These are phyloP conservation scores for Eledone cirrhosa DNA, from an alignment of 2,888 invertebrate genomes.

Conservation along the genomic window DNA sequence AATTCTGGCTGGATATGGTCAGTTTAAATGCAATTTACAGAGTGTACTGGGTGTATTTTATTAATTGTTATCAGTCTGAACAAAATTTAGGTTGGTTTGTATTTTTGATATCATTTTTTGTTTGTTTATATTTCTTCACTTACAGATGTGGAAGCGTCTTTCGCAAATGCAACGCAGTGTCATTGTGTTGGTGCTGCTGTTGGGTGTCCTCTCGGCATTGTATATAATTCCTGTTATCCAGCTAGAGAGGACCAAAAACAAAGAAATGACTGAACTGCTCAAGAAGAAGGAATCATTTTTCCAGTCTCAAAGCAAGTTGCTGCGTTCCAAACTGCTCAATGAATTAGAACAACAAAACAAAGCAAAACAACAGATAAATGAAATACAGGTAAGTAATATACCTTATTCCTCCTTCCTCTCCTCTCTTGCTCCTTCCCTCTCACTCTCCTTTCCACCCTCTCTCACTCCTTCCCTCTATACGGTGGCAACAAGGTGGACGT, in stretches of 20 bases:
- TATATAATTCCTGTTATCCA: conserved; percentile 53
- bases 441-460: neutral
- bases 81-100: too few species aligned
- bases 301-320: conserved; percentile 3
- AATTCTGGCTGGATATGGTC: too few species aligned
- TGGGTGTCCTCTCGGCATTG: conserved; percentile 48
- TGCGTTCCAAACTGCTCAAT: conserved; percentile 5
- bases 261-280: conserved; percentile 30
- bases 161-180: conserved; percentile 62
- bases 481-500: too few species aligned
- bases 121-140: neutral
- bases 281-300: conserved; percentile 1
- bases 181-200: conserved; percentile 48
- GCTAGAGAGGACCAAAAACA: conserved; percentile 35
- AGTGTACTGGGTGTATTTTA: too few species aligned
- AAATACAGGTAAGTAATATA: neutral
- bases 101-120: conserved; percentile 31
- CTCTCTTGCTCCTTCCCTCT: neutral
- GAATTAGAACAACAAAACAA: conserved; percentile 15
- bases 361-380: neutral
- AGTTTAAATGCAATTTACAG: too few species aligned
- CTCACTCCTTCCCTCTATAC: neutral
- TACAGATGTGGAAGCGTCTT: conserved; percentile 60
- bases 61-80: too few species aligned
- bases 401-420: neutral